Conservation (phyloP, 2,797 vertebrate genomes). For the Peromyscus attwateri region DNA sequence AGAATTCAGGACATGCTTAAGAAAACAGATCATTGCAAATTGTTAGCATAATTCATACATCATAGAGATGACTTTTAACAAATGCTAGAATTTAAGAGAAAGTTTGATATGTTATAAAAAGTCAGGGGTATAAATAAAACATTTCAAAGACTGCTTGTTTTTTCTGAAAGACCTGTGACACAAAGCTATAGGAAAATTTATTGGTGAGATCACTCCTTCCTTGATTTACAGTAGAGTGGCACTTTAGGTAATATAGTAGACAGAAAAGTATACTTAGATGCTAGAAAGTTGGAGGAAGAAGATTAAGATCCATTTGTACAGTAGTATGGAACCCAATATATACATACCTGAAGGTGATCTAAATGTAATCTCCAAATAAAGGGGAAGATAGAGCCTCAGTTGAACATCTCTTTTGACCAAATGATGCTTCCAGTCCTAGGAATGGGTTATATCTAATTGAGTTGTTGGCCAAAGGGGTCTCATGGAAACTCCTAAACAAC, state of each 20-base stretch:
- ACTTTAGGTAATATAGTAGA: background rate
- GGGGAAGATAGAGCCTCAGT: rapidly evolving
- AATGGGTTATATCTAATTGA: background rate
- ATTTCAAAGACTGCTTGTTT: background rate
- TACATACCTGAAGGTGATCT: background rate
- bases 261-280: background rate
- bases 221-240: background rate
- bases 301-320: background rate
- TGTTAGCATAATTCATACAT: background rate
- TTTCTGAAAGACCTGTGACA: background rate
- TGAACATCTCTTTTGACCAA: background rate
- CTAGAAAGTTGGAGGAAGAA: background rate
- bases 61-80: background rate
- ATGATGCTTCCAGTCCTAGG: background rate
- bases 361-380: background rate
- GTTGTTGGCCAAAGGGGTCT: background rate
- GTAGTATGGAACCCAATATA: background rate
- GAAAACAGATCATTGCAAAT: background rate
- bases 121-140: background rate
- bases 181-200: background rate
- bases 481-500: background rate
- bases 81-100: background rate
- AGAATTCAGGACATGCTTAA: background rate
- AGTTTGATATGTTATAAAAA: background rate
- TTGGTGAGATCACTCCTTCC: background rate